Evolutionary conservation across 1,140 invertebrate species (phyloP), one percentile per base, ranked within the genome.

Genomic region (Aphidius ervi): DNA sequence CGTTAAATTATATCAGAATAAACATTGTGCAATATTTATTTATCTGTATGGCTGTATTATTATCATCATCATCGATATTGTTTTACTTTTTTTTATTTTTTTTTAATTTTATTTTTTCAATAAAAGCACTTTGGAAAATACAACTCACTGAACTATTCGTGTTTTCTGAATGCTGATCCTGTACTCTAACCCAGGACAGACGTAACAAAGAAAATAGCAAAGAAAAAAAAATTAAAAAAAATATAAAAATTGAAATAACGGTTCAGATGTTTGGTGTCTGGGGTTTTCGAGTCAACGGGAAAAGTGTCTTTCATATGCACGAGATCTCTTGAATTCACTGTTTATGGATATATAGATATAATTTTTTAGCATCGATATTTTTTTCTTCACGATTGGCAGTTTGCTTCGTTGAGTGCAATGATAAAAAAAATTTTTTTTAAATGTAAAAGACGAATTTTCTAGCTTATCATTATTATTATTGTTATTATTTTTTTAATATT

Each of bases 281-380:
- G 9, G 41, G 41, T 53, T 49, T 49, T 53, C 42, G 49, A 52
- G 40, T 49, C 42, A 40, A 23, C 41, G 31, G 10, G 31, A 52
- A 52, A 52, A 50, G 23, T 23, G 49, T 46, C 58, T 59, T 59
- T 41, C 58, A 59, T 59, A 59, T 59, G 58, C 58, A 59, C 42
- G 58, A 59, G 49, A 10, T 58, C 48, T 58, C 46, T 37, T 31
- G 48, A 49, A 8, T 20, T 31, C 42, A 20, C 6, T 37, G 47
- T 47, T 50, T 50, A 40, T 58, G 23, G 49, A 53, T 53, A 53
- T 59, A 42, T 58, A 46, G 16, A 55, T 3, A 31, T 31, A 31
- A 31, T 31, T 31, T 31, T 31, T 55, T 9, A 41, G 16, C 40
- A 42, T 16, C 40, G 40, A 31, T 41, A 53, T 37, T 53, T 16